phyloP scores from a whole-genome alignment of 2,888 invertebrate species.

The Helicoverpa assulta region DNA sequence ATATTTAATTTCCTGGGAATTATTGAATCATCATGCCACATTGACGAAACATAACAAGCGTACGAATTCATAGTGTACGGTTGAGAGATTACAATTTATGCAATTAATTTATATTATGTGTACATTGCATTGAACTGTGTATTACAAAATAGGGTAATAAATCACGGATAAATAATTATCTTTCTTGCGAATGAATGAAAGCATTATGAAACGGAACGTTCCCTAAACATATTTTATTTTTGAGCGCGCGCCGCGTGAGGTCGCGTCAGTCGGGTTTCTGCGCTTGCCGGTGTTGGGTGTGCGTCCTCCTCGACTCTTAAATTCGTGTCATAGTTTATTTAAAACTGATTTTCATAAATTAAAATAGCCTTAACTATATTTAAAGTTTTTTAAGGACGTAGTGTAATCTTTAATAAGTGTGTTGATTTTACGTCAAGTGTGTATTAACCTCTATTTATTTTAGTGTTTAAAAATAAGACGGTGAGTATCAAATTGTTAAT shows the following conservation, averaged over 20 bases:
- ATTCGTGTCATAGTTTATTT: constrained; percentile 82
- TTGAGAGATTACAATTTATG: background rate
- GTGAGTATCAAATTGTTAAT: constrained; percentile 75
- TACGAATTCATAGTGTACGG: background rate
- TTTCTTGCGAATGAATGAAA: constrained; percentile 66
- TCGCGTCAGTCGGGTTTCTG: constrained; percentile 88
- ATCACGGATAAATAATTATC: constrained; percentile 19
- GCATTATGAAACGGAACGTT: constrained; percentile 71
- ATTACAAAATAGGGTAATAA: constrained; percentile 30
- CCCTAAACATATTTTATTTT: constrained; percentile 69
- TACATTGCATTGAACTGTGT: background rate
- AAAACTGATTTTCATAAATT: constrained; percentile 69
- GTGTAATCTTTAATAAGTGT: constrained; percentile 73
- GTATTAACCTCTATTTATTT: constrained; percentile 68
- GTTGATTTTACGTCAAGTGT: constrained; percentile 74
- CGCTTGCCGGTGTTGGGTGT: constrained; percentile 83
- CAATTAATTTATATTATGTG: background rate
- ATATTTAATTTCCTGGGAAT: background rate
- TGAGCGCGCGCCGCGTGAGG: constrained; percentile 75
- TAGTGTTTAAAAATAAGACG: constrained; percentile 74
- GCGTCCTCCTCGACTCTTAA: constrained; percentile 77
- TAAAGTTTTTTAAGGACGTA: constrained; percentile 58
- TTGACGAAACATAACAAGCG: background rate
- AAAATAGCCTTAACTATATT: constrained; percentile 66
- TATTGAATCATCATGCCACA: background rate